phyloP scores from a whole-genome alignment of 2,113 vertebrate genomes.

The Neolamprologus longior region DNA sequence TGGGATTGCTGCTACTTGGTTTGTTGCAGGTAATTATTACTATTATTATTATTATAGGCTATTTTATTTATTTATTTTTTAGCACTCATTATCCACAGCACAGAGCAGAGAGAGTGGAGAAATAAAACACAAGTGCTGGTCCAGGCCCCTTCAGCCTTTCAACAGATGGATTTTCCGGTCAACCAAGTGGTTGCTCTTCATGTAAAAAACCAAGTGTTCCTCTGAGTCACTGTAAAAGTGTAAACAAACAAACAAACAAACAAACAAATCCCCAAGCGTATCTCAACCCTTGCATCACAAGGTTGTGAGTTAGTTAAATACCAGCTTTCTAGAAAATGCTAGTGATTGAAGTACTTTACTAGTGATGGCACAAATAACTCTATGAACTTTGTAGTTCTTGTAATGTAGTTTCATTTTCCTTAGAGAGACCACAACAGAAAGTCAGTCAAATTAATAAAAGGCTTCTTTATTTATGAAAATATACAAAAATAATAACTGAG shows the following conservation, averaged over 20 bases:
- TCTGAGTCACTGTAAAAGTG: background rate
- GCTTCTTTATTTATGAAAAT: conserved; percentile 72
- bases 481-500: conserved; percentile 60
- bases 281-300: background rate
- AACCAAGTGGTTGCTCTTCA: background rate
- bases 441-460: conserved; percentile 44
- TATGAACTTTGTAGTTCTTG: background rate
- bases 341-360: background rate
- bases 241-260: background rate
- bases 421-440: background rate
- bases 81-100: background rate
- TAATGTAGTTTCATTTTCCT: background rate
- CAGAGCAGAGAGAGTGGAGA: background rate
- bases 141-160: background rate
- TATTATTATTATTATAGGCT: background rate
- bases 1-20: background rate
- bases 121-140: background rate
- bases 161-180: background rate
- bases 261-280: background rate
- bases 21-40: background rate
- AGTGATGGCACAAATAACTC: background rate
- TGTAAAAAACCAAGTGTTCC: background rate
- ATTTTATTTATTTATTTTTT: background rate
- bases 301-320: background rate
- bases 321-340: background rate